Evolutionary conservation across 1,140 invertebrate genomes (phyloP), one percentile per base, ranked within the genome.

Genomic region (Brachionus calyciflorus): DNA sequence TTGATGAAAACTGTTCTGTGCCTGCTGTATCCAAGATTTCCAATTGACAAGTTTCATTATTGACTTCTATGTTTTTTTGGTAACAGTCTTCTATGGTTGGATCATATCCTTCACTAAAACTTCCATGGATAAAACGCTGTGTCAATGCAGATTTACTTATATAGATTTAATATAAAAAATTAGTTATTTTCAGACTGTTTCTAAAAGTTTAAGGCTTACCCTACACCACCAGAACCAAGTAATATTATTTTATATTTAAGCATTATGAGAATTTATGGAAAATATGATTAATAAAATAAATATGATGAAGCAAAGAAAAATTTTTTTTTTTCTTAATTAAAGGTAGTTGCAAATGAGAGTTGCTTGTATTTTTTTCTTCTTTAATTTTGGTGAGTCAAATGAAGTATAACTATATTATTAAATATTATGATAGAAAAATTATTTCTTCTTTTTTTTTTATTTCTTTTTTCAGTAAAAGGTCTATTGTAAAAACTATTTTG

Each of bases 201-300:
- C 2, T 5, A 7, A 46, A 9, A 4, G 12, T 26, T 10, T 60
- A 6, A n/a, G 21, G n/a, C 94, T 88, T 98, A 98, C 80, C 95
- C 95, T 79, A 98, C 96, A 87, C 96, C 96, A 82, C 96, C 96
- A 85, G 92, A 95, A 81, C 96, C 96, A 84, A 99, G 87, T 69
- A 99, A 94, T 68, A 99, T 96, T 86, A 99, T 96, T 89, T 98
- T 98, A 88, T 98, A 98, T 89, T 99, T 95, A 86, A 94, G 91
- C 95, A 99, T 98, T 46, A 49, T 55, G n/a, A n/a, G n/a, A n/a
- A n/a, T n/a, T n/a, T n/a, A n/a, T n/a, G n/a, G n/a, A n/a, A n/a
- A n/a, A n/a, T n/a, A n/a, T n/a, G n/a, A n/a, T n/a, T n/a, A n/a
- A n/a, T n/a, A n/a, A n/a, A n/a, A n/a, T n/a, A n/a, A n/a, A n/a